A percentile compares a stretch with the other conserved stretches of the same genome.
Evolutionary conservation across 2,113 vertebrate genomes (phyloP).

Genomic region (Tragelaphus strepsiceros): DNA sequence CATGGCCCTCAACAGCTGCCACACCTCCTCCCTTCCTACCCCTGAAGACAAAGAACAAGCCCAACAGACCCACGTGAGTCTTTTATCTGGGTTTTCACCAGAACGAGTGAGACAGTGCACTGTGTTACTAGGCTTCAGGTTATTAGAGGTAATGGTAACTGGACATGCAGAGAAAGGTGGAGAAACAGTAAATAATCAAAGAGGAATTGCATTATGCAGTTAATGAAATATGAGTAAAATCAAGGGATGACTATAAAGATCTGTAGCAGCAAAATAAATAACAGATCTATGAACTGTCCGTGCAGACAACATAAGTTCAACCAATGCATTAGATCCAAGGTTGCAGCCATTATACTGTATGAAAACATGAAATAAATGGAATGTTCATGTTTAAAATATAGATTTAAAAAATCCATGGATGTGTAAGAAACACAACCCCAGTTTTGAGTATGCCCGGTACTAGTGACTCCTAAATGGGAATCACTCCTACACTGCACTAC

Average conservation of each 20-base stretch:
- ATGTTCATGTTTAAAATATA: background rate
- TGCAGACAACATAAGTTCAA: background rate
- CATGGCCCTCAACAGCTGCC: constrained; percentile 80
- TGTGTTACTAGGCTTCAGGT: background rate
- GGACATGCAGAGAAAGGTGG: background rate
- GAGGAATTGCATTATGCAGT: background rate
- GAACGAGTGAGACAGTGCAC: background rate
- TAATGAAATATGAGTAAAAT: background rate
- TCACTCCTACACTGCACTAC: rapidly evolving
- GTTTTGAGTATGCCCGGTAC: background rate
- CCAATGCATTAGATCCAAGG: background rate
- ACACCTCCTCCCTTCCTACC: constrained; percentile 81
- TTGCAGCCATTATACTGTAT: background rate
- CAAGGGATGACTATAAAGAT: background rate
- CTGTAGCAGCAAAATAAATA: background rate
- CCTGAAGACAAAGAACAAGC: constrained; percentile 84
- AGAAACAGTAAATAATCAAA: background rate
- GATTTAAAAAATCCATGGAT: background rate
- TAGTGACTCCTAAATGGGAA: no score
- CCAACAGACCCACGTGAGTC: constrained; percentile 82
- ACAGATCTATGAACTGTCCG: background rate
- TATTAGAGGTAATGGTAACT: background rate
- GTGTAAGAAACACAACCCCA: background rate
- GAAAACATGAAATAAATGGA: background rate
- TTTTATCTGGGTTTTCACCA: background rate